Evolutionary conservation across 2,888 invertebrate species (phyloP).

Genomic region (Eupelmus urozonus): DNA sequence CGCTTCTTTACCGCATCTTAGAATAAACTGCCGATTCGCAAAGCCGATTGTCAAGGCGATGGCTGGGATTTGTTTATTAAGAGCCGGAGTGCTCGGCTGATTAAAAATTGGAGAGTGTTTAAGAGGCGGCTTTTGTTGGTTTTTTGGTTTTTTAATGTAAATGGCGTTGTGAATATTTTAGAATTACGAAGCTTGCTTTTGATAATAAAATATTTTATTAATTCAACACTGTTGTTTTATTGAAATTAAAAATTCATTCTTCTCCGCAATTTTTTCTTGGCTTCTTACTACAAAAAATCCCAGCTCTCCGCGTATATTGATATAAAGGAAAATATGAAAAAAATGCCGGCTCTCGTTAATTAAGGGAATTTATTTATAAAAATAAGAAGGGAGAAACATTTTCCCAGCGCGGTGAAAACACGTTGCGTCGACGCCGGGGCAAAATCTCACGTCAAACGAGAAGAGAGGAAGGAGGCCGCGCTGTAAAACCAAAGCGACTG

Average conservation of each 20-base stretch:
- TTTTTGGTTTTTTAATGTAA: too few relatives aligned
- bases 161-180: too few relatives aligned
- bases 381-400: neutral
- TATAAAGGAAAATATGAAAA: too few relatives aligned
- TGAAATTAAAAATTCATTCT: too few relatives aligned
- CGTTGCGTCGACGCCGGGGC: too few relatives aligned
- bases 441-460: conserved; percentile 7
- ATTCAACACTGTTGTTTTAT: too few relatives aligned
- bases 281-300: too few relatives aligned
- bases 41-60: conserved; percentile 26
- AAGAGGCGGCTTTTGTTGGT: too few relatives aligned
- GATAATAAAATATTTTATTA: too few relatives aligned
- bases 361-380: conserved; percentile 20
- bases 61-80: conserved; percentile 38
- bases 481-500: conserved; percentile 13
- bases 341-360: conserved; percentile 12
- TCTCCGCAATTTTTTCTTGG: too few relatives aligned
- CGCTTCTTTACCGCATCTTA: conserved; percentile 9
- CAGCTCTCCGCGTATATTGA: too few relatives aligned
- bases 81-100: neutral
- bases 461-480: neutral
- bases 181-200: too few relatives aligned
- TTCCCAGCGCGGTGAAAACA: neutral
- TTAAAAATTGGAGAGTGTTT: conserved; percentile 4
- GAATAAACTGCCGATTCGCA: conserved; percentile 31